Evolutionary conservation across 1,140 invertebrate genomes (phyloP).

Genomic region (Myzus persicae): DNA sequence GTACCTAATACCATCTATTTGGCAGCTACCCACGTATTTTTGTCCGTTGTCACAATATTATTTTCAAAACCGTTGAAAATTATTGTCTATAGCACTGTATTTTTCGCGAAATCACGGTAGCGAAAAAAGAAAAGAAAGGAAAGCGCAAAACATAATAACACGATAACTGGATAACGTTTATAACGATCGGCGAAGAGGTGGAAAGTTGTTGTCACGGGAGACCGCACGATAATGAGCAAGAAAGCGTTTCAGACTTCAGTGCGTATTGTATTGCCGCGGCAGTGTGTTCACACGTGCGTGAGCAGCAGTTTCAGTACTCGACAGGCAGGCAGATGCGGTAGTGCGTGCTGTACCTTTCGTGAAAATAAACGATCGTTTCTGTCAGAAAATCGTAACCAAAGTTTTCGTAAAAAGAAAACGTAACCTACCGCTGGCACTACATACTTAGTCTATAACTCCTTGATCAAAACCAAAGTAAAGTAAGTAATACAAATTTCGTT

Average conservation of each 20-base stretch:
- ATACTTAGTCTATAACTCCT: no score
- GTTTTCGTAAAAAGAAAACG: not conserved
- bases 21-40: not conserved
- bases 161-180: not conserved
- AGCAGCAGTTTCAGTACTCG: not conserved
- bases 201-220: conserved; percentile 37
- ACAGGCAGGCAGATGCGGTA: not conserved
- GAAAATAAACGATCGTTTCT: not conserved
- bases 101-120: not conserved
- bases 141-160: conserved; percentile 29
- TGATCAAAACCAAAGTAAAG: not conserved
- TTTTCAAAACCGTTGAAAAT: not conserved
- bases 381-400: not conserved
- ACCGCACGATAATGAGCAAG: not conserved
- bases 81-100: not conserved
- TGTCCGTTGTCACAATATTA: not conserved
- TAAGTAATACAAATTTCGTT: not conserved
- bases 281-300: conserved; percentile 23
- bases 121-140: conserved; percentile 19
- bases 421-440: no score
- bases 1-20: not conserved
- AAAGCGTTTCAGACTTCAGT: conserved; percentile 50
- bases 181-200: conserved; percentile 25
- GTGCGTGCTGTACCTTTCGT: not conserved
- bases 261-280: not conserved